phyloP scores from a whole-genome alignment of 2,888 invertebrate genomes.

The Ectobius pallidus region DNA sequence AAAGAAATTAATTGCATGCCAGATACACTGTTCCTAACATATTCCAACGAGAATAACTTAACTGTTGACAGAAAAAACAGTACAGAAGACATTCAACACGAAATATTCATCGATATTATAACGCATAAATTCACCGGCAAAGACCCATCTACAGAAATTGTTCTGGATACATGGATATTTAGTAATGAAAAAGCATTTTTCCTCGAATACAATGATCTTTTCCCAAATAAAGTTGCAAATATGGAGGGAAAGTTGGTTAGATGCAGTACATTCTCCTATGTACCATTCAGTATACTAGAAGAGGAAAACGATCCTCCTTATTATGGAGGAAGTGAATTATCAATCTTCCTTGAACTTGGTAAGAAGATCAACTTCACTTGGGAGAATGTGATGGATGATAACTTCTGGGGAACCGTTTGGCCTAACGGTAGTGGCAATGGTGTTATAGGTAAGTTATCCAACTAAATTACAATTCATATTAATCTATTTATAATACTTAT shows the following conservation, averaged over 20 bases:
- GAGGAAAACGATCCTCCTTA: neutral
- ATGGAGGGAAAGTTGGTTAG: neutral
- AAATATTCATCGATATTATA: neutral
- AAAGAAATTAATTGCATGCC: neutral
- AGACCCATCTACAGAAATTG: neutral
- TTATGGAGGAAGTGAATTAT: neutral
- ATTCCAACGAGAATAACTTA: neutral
- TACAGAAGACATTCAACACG: neutral
- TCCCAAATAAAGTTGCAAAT: neutral
- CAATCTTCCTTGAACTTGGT: neutral
- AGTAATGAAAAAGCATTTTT: neutral
- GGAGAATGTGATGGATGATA: neutral
- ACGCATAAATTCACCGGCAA: neutral
- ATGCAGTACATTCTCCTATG: neutral
- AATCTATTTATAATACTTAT: too few relatives aligned
- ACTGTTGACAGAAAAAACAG: neutral
- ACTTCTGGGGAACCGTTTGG: conserved; percentile 10
- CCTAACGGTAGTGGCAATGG: conserved; percentile 14
- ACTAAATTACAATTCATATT: too few relatives aligned
- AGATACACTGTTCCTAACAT: neutral
- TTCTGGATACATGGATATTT: neutral
- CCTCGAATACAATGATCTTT: neutral
- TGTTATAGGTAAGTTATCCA: neutral
- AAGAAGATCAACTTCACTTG: neutral
- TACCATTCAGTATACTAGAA: neutral